Conservation (phyloP, 1,140 invertebrate genomes). For the Cryptotermes secundus region DNA sequence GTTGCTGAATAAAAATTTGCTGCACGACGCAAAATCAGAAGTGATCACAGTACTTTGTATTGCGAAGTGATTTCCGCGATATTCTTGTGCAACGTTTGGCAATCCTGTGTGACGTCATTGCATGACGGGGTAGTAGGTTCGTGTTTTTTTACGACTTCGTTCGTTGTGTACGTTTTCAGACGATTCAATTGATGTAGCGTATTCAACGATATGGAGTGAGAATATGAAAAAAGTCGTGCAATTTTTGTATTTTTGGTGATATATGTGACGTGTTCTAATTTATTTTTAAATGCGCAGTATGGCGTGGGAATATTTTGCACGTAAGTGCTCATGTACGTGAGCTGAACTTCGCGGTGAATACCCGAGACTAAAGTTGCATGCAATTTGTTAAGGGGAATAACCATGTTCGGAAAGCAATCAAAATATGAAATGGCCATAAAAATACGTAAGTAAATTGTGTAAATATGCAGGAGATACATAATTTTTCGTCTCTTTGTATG, state of each 20-base stretch:
- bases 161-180: background rate
- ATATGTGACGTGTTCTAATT: too few species aligned
- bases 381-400: background rate
- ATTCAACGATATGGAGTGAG: background rate
- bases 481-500: too few species aligned
- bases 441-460: background rate
- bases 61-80: background rate
- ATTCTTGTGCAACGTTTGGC: conserved; percentile 11
- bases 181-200: background rate
- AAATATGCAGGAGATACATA: too few species aligned
- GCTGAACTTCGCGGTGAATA: background rate
- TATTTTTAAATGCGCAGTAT: background rate
- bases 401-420: background rate
- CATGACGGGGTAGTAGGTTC: too few species aligned
- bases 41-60: too few species aligned
- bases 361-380: background rate
- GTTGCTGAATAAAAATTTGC: too few species aligned
- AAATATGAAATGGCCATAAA: background rate
- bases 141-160: too few species aligned
- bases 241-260: background rate
- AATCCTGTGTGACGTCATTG: conserved; percentile 8
- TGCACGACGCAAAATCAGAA: too few species aligned
- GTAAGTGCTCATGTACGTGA: background rate
- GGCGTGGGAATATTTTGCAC: background rate
- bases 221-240: background rate